Conservation (phyloP, 2,113 vertebrate genomes). For the Gavia stellata region DNA sequence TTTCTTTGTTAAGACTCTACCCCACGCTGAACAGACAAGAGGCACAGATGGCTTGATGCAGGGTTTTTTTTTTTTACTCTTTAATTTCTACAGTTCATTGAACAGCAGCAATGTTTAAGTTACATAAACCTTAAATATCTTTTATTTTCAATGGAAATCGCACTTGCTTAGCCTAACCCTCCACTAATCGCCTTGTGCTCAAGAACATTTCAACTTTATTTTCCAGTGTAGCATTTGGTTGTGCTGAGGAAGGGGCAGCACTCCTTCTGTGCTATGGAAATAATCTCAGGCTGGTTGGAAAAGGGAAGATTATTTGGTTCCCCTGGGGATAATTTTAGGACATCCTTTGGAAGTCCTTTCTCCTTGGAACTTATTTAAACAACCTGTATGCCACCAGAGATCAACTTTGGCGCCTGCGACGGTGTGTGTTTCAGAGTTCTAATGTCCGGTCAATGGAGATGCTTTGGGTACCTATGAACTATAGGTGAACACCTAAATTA, state of each 20-base stretch:
- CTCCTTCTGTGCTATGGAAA: neutral
- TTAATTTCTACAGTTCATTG: slow-evolving; percentile 1
- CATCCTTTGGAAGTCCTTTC: neutral
- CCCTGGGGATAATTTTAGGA: neutral
- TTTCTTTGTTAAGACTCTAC: neutral
- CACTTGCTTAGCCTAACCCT: neutral
- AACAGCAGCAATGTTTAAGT: neutral
- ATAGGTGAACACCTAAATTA: neutral
- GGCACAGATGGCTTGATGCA: slow-evolving; percentile 23
- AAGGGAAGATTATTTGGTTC: neutral
- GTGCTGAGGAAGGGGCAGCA: neutral
- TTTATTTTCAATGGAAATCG: neutral
- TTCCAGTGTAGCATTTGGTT: neutral
- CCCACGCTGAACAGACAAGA: neutral
- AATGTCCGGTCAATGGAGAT: neutral
- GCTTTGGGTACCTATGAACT: neutral
- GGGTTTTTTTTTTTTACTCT: neutral
- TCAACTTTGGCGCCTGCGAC: neutral
- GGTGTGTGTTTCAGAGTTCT: neutral
- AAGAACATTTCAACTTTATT: neutral
- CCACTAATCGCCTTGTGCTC: neutral
- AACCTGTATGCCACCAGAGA: neutral
- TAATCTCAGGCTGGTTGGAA: neutral
- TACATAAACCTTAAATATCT: slow-evolving; percentile 3
- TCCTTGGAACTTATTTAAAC: neutral